These are phyloP conservation scores for Pomatorhinus ruficollis DNA, from an alignment of 2,113 vertebrate genomes.

Conservation along the genomic window DNA sequence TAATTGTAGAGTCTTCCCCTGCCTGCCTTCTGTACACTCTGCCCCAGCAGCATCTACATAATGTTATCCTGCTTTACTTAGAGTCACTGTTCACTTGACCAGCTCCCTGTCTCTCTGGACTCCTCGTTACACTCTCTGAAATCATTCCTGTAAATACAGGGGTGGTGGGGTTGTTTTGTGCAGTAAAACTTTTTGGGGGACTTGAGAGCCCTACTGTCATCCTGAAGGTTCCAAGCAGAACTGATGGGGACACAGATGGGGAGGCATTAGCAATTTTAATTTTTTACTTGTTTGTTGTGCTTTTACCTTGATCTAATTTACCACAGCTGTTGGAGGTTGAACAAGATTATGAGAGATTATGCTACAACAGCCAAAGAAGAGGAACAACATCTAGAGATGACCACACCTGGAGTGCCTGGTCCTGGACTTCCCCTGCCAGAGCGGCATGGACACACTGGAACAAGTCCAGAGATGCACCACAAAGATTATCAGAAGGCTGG, in stretches of 20 bases:
- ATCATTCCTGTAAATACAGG: background rate
- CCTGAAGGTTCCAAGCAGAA: background rate
- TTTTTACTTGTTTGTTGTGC: background rate
- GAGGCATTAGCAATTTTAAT: background rate
- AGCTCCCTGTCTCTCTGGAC: background rate
- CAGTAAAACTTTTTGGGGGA: background rate
- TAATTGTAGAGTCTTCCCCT: background rate
- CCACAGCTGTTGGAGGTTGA: background rate
- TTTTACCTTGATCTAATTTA: background rate
- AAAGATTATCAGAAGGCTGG: background rate
- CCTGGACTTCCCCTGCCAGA: accelerated
- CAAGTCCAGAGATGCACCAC: background rate
- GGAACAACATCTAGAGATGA: background rate
- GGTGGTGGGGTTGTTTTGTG: background rate
- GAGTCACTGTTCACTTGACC: background rate
- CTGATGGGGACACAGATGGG: background rate
- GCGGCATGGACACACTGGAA: background rate
- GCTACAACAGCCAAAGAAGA: background rate
- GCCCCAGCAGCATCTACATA: no score
- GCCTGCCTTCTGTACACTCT: background rate
- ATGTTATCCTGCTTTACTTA: background rate
- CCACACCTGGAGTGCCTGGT: background rate
- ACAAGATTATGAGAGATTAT: background rate
- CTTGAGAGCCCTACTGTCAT: background rate
- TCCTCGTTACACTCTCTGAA: background rate